Percentiles rank a stretch among this genome's conserved stretches.
Conservation (phyloP, 2,113 vertebrate genomes). For the Stigmatopora nigra region DNA sequence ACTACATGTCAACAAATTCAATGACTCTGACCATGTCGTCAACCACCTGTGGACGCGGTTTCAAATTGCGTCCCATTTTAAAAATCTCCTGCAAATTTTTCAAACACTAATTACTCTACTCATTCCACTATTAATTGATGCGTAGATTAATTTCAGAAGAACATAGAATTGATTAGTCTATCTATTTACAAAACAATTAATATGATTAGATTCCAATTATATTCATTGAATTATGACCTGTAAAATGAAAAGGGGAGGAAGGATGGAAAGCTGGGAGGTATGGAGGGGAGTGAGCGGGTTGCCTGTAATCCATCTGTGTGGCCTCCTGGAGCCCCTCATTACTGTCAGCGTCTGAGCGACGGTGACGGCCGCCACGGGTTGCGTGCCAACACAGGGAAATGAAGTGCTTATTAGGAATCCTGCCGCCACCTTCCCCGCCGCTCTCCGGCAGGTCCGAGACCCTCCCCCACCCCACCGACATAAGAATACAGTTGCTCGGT, state of each 20-base stretch:
- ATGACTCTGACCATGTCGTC: too few species aligned
- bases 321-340: conserved; percentile 45
- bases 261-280: not conserved
- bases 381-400: conserved; percentile 31
- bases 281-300: conserved; percentile 43
- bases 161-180: too few species aligned
- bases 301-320: conserved; percentile 52
- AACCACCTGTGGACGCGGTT: too few species aligned
- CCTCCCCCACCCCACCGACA: not conserved
- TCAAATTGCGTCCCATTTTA: too few species aligned
- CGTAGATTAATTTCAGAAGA: too few species aligned
- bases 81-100: too few species aligned
- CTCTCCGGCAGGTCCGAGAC: not conserved
- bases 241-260: not conserved
- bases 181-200: too few species aligned
- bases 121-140: too few species aligned
- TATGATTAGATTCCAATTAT: too few species aligned
- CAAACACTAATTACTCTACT: too few species aligned
- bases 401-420: conserved; percentile 32
- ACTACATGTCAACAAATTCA: too few species aligned
- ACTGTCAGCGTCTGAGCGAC: conserved; percentile 39
- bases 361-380: conserved; percentile 5
- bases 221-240: too few species aligned
- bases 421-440: conserved; percentile 19
- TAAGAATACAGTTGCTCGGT: not conserved